A percentile compares a stretch with the other conserved stretches of the same genome.
These are phyloP conservation scores for Semotilus atromaculatus DNA, from an alignment of 2,797 vertebrate species.

Conservation along the genomic window DNA sequence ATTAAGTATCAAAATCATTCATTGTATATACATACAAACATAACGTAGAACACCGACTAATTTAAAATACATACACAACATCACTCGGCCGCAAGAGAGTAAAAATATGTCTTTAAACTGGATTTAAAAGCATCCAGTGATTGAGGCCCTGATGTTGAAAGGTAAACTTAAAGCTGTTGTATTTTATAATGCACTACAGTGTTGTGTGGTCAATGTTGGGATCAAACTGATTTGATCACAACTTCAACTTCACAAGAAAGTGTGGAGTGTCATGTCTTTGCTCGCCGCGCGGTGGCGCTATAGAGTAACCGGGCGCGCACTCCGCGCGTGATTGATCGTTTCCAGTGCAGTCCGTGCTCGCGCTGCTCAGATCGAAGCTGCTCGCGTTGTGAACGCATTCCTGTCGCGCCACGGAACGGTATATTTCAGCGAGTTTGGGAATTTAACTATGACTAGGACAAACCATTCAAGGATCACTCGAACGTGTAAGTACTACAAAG, in stretches of 20 bases:
- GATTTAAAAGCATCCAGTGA: too few species aligned
- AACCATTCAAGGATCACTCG: constrained; percentile 73
- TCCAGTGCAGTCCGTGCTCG: constrained; percentile 58
- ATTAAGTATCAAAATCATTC: too few species aligned
- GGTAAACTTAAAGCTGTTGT: too few species aligned
- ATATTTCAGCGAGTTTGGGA: constrained; percentile 79
- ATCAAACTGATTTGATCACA: not conserved
- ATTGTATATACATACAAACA: too few species aligned
- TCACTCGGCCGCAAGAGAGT: too few species aligned
- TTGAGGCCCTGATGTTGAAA: too few species aligned
- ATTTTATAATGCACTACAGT: not conserved
- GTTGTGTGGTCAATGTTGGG: not conserved
- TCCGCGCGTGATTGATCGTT: constrained; percentile 54
- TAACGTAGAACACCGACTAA: too few species aligned
- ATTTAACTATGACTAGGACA: constrained; percentile 82
- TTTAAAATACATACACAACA: too few species aligned
- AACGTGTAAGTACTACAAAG: constrained; percentile 78
- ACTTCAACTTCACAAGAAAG: not conserved
- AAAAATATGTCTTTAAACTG: too few species aligned
- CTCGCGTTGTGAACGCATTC: constrained; percentile 77
- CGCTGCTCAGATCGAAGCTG: constrained; percentile 75
- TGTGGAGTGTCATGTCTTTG: not conserved
- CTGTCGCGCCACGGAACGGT: constrained; percentile 71
- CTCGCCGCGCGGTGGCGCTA: constrained; percentile 24
- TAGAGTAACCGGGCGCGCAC: constrained; percentile 62